Evolutionary conservation across 2,797 vertebrate species (phyloP), one percentile per base, ranked within the genome.

Genomic region (Myotis planiceps): DNA sequence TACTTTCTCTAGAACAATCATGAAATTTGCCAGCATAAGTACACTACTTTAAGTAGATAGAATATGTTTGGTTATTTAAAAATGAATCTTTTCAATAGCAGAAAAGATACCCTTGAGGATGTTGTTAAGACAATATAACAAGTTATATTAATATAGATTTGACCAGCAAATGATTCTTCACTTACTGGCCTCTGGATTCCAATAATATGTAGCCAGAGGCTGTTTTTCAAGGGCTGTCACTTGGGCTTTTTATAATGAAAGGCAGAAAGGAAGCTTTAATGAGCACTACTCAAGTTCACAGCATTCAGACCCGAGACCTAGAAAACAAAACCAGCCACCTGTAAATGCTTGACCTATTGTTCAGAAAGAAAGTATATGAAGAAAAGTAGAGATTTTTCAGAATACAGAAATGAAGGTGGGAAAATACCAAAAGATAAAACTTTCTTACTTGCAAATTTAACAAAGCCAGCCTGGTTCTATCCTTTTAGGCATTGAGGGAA

Each of bases 151-250:
- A 97, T 95, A 96, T 18, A 90, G 96, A 93, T 96, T 94, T 92
- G 96, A 97, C 88, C 90, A 96, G 80, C 53, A 97, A 98, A 97
- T 18, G 60, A 97, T 96, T 85, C 81, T 94, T 96, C 87, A 91
- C 97, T 97, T 93, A 92, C 84, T 97, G 92, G 95, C 96, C 86
- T 96, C 97, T 97, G 68, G 68, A 97, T 97, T 96, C 97, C 92
- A 98, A 97, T 98, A 97, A 92, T 97, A 98, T 97, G 97, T 75
- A 23, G 92, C 95, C 97, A 97, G 88, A 97, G 97, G 96, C 97
- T 97, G 90, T 96, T 97, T 97, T 97, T 98, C 91, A 97, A 98
- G 93, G 84, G 74, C 60, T 97, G 95, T 97, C 92, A 97, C 96
- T 72, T 95, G 95, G 94, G 95, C 45, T 96, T 97, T 96, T 96